Evolutionary conservation across 2,797 vertebrate species (phyloP).

Genomic region (Cossypha polioptera): DNA sequence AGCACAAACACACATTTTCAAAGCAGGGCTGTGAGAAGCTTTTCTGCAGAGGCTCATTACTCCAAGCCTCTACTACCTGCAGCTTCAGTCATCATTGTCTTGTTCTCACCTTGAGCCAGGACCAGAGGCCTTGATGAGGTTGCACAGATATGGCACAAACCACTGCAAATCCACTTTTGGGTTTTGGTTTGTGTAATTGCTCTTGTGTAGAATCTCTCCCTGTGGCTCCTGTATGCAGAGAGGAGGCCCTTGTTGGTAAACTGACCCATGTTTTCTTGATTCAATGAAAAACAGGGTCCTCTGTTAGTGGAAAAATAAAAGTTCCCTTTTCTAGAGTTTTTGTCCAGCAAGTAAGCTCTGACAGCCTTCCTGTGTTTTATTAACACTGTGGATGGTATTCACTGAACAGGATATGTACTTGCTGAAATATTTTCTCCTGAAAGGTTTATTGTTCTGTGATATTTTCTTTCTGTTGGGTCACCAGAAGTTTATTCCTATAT

Average conservation of each 20-base stretch:
- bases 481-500: not conserved
- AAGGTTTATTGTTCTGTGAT: conserved; percentile 48
- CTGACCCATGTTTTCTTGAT: not conserved
- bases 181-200: not conserved
- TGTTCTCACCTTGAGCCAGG: not conserved
- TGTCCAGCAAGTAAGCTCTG: not conserved
- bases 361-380: conserved; percentile 30
- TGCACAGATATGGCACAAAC: not conserved
- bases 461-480: conserved; percentile 41
- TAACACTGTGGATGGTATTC: not conserved
- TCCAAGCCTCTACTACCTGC: not conserved
- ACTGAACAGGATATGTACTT: conserved; percentile 29
- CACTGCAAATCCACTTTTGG: not conserved
- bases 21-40: not conserved
- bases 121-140: not conserved
- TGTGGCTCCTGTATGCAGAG: not conserved
- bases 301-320: not conserved
- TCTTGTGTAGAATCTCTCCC: not conserved
- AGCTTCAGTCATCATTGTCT: not conserved
- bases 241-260: not conserved
- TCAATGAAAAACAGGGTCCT: not conserved
- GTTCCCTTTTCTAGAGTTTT: not conserved
- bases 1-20: not conserved
- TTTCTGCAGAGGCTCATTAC: not conserved
- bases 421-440: conserved; percentile 35